These are phyloP conservation scores for Tyrophagus putrescentiae DNA, from an alignment of 1,140 invertebrate genomes.

Conservation along the genomic window DNA sequence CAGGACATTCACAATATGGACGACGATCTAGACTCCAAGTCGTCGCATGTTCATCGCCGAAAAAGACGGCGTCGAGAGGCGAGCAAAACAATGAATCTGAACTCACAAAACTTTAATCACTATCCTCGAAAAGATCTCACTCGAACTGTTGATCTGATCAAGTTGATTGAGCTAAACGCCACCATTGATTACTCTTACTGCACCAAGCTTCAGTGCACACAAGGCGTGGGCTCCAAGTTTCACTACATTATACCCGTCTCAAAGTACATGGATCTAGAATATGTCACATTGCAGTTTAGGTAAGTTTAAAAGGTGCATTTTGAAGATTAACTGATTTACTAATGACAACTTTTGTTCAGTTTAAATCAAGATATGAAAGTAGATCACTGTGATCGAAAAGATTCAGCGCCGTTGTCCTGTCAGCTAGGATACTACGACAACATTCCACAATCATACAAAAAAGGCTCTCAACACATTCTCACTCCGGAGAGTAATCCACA, in stretches of 20 bases:
- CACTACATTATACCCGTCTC: slow-evolving; percentile 26
- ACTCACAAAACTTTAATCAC: neutral
- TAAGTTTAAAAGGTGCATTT: slow-evolving; percentile 15
- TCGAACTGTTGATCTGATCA: slow-evolving; percentile 24
- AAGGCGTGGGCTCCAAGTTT: slow-evolving; percentile 22
- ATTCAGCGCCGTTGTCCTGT: slow-evolving; percentile 22
- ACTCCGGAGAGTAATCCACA: slow-evolving; percentile 24
- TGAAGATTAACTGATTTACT: neutral
- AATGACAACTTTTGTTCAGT: slow-evolving; percentile 19
- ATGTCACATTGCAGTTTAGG: slow-evolving; percentile 27
- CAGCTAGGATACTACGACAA: slow-evolving; percentile 17
- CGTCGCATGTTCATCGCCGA: neutral
- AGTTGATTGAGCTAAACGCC: slow-evolving; percentile 26
- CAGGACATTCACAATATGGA: slow-evolving; percentile 8
- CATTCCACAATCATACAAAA: slow-evolving; percentile 21
- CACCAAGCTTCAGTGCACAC: slow-evolving; percentile 24
- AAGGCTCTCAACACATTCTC: slow-evolving; percentile 20
- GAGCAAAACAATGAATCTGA: neutral
- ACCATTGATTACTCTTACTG: slow-evolving; percentile 26
- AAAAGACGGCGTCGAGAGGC: slow-evolving; percentile 6
- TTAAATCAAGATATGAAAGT: slow-evolving; percentile 25
- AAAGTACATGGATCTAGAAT: slow-evolving; percentile 27
- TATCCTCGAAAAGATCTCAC: slow-evolving; percentile 20
- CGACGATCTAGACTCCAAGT: slow-evolving; percentile 14
- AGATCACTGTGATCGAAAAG: slow-evolving; percentile 25